Evolutionary conservation across 2,797 vertebrate genomes (phyloP), one percentile per base, ranked within the genome.

Genomic region (Cebuella pygmaea): DNA sequence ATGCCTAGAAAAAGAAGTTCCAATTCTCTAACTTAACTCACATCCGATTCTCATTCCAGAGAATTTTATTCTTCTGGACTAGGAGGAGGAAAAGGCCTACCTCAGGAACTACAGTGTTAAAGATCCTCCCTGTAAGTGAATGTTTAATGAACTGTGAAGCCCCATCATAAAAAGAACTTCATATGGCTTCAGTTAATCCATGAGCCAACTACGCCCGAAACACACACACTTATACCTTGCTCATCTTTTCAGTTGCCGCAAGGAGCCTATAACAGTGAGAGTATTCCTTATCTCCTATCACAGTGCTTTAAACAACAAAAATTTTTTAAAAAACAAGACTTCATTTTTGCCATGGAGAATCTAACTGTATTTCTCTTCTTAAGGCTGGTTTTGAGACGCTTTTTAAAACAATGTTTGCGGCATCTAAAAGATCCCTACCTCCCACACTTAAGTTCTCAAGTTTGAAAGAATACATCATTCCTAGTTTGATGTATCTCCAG

Each of bases 401-500:
- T 97, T 86, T 41, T 9, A 41, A 96, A 93, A 74, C 33, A 15
- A 19, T 52, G 30, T 83, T 83, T 94, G 92, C 79, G 70, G 94
- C 70, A 90, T 92, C 89, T 88, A 75, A 96, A 74, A 57, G 46
- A 90, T 93, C 84, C 94, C 90, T 92, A 72, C 93, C 97, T 96
- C 97, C 97, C 90, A 95, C 97, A 78, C 88, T 87, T 24, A 36
- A 72, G 88, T 80, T 93, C 95, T 93, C n/a, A 84, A 93, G 92
- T 94, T 95, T 95, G 93, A 95, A 93, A 95, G 94, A 90, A 96
- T 91, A 85, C 90, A 95, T 97, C 97, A 96, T 97, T 97, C 90
- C 91, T 84, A 96, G 97, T 88, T 75, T 97, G 97, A 96, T 92
- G 93, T 81, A 79, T 89, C 92, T 97, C 97, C 97, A 95, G 88